phyloP scores from a whole-genome alignment of 2,888 invertebrate genomes.

The Phalera bucephala region DNA sequence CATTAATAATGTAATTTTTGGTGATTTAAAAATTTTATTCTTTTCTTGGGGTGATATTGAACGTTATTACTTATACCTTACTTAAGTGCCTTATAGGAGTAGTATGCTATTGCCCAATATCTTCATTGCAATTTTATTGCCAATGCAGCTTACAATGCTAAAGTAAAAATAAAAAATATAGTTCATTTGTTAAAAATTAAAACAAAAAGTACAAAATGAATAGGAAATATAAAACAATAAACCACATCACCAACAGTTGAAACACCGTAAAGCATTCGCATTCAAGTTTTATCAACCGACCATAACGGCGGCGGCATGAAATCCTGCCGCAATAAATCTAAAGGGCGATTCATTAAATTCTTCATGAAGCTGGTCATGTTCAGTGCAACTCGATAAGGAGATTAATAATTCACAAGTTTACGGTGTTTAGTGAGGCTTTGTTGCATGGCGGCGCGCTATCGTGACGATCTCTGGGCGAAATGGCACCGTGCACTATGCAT shows the following conservation, averaged over 20 bases:
- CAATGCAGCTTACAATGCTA: too few relatives aligned
- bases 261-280: conserved; percentile 35
- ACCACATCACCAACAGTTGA: conserved; percentile 20
- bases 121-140: too few relatives aligned
- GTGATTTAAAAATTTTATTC: too few relatives aligned
- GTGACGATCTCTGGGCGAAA: conserved; percentile 58
- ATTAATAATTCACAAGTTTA: conserved; percentile 82
- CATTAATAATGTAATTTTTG: too few relatives aligned
- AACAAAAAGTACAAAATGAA: neutral
- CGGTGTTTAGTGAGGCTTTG: conserved; percentile 74
- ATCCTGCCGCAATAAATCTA: conserved; percentile 57
- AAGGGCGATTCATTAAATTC: conserved; percentile 73
- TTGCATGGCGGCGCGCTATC: conserved; percentile 72
- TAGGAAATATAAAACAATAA: neutral
- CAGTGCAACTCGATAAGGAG: conserved; percentile 64
- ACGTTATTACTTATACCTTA: too few relatives aligned
- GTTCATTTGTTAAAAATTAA: too few relatives aligned
- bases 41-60: too few relatives aligned
- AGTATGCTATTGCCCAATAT: too few relatives aligned
- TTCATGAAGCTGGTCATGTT: conserved; percentile 71
- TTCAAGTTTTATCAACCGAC: conserved; percentile 34
- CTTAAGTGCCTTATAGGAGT: too few relatives aligned
- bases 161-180: too few relatives aligned
- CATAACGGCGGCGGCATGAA: conserved; percentile 27
- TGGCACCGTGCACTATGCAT: conserved; percentile 63